Conservation (phyloP, 2,888 invertebrate species). For the Panzeria rudis region DNA sequence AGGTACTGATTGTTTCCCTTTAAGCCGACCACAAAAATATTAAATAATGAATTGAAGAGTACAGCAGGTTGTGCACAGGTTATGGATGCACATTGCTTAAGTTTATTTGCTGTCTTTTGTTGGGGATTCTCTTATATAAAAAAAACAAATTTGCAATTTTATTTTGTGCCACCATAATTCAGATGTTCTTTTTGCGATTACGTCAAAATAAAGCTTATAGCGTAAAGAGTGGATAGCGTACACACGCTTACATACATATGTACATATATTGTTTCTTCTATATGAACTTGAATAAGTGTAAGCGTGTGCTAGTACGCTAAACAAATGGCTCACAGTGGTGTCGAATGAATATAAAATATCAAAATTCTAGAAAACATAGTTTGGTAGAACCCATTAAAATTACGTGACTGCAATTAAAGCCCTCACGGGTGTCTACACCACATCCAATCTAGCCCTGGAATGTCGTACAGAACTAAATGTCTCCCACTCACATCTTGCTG, state of each 20-base stretch:
- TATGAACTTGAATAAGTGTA: not conserved
- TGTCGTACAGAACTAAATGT: no score
- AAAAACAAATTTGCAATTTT: not conserved
- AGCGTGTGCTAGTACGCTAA: not conserved
- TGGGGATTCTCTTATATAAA: constrained; percentile 17
- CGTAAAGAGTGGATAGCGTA: constrained; percentile 19
- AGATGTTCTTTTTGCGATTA: constrained; percentile 65
- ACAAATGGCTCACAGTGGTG: constrained; percentile 5
- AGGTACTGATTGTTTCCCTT: constrained; percentile 28
- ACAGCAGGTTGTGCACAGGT: constrained; percentile 59
- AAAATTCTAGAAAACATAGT: no score
- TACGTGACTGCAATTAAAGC: no score
- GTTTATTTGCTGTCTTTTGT: not conserved
- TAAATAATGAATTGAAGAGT: constrained; percentile 34
- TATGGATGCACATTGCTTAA: constrained; percentile 22
- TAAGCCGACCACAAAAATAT: constrained; percentile 21
- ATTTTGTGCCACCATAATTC: constrained; percentile 48
- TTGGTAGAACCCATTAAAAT: no score
- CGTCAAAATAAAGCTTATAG: constrained; percentile 36
- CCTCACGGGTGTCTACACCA: no score
- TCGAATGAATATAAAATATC: no score
- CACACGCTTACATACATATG: not conserved
- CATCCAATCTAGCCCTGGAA: no score
- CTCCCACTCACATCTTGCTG: no score
- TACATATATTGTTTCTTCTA: not conserved